Evolutionary conservation across 2,888 invertebrate genomes (phyloP).

Genomic region (Lithosia quadra): DNA sequence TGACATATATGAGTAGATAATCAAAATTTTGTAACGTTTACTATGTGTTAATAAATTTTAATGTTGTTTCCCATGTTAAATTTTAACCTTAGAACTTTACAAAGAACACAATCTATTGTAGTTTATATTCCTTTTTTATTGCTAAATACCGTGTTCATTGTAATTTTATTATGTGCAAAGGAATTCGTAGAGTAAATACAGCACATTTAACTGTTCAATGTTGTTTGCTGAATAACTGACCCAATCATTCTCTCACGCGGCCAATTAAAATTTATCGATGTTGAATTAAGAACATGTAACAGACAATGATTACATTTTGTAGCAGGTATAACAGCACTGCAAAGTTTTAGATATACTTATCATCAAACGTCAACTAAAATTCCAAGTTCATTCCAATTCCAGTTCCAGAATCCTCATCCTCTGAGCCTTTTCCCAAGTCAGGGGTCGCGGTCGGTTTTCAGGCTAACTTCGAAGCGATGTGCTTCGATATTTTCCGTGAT

Average conservation of each 20-base stretch:
- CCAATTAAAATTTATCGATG: not conserved
- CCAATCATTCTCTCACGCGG: not conserved
- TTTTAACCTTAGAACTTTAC: not conserved
- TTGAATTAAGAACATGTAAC: not conserved
- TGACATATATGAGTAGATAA: not conserved
- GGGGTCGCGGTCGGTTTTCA: no score
- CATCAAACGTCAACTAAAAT: not conserved
- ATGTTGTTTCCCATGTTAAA: not conserved
- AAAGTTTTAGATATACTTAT: not conserved
- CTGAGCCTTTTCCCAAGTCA: no score
- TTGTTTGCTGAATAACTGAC: constrained; percentile 1
- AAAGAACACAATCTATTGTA: not conserved
- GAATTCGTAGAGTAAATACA: not conserved
- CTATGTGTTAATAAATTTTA: not conserved
- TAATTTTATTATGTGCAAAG: not conserved
- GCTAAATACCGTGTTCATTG: not conserved
- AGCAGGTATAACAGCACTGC: not conserved
- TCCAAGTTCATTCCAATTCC: no score
- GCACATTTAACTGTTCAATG: constrained; percentile 2
- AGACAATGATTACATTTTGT: not conserved
- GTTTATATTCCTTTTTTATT: not conserved
- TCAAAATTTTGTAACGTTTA: not conserved
- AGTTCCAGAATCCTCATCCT: no score
- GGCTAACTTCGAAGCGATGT: no score
- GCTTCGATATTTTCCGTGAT: no score